phyloP scores from a whole-genome alignment of 1,140 invertebrate genomes.

The Panonychus citri region DNA sequence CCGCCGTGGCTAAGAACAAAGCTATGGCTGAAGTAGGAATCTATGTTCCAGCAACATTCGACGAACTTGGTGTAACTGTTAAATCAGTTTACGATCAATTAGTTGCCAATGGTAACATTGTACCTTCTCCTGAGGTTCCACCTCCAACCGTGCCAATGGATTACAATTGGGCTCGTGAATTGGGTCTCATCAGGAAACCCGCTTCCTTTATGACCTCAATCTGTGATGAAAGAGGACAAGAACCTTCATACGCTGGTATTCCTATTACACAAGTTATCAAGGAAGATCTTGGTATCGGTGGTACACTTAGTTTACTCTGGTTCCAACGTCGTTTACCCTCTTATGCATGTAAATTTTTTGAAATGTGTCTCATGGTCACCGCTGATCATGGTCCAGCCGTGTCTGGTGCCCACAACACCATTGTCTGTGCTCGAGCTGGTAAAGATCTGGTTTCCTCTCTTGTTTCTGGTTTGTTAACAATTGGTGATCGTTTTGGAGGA shows the following conservation, averaged over 20 bases:
- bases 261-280: slow-evolving; percentile 70
- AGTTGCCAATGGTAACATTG: slow-evolving; percentile 54
- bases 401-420: slow-evolving; percentile 95
- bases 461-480: slow-evolving; percentile 86
- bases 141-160: slow-evolving; percentile 99
- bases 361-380: slow-evolving; percentile 97
- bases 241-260: slow-evolving; percentile 91
- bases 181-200: slow-evolving; percentile 92
- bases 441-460: slow-evolving; percentile 94
- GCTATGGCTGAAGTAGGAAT: slow-evolving; percentile 60
- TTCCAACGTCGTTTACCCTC: slow-evolving; percentile 84
- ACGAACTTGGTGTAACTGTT: slow-evolving; percentile 59
- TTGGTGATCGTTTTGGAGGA: slow-evolving; percentile 95
- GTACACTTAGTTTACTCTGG: slow-evolving; percentile 89
- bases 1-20: slow-evolving; percentile 73
- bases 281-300: slow-evolving; percentile 69
- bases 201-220: slow-evolving; percentile 99
- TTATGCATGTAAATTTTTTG: slow-evolving; percentile 90
- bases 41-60: slow-evolving; percentile 74
- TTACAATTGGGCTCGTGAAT: slow-evolving; percentile 90
- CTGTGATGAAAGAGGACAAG: slow-evolving; percentile 94
- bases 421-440: slow-evolving; percentile 91
- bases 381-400: slow-evolving; percentile 98
- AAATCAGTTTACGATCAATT: slow-evolving; percentile 49
- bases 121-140: slow-evolving; percentile 67